Base-by-base conservation (phyloP, 2,888 invertebrate species). In the Ornithoptera alexandrae region DNA sequence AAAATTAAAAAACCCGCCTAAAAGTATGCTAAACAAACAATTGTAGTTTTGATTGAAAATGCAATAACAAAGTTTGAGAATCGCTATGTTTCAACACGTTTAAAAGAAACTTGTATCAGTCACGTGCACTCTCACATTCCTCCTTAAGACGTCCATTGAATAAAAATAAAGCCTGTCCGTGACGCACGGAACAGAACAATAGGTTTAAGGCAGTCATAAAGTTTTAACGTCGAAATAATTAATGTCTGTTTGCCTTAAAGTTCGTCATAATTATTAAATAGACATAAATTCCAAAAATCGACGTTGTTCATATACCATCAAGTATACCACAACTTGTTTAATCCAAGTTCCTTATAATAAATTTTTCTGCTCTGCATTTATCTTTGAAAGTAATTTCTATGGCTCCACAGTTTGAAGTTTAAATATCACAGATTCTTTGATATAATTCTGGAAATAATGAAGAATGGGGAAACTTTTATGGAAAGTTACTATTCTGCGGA, bases 81-180 rank as follows among this genome's bases (percentile, higher is more conserved):
- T 69, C 77, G 71, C 59, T 20, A 30, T 36, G 50, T 17, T 63
- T 53, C 59, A 67, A 62, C 79, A 80, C 82, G 82, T 81, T 83
- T 77, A 74, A 20, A 70, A 65, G 65, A 69, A 73, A 75, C 71
- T 67, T 71, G 68, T 68, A 70, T 61, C 56, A 69, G 72, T 81
- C 85, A 85, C 85, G 84, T 84, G 79, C 73, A 75, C 20, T 59
- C n/a, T 74, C 81, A 80, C 80, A 79, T 79, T 81, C 75, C 59
- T 70, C 71, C 59, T 67, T 22, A n/a, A 67, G 71, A 72, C 67
- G 57, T 64, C 68, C 50, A 42, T 65, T 69, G 67, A 69, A 73
- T 67, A 69, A 72, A 71, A 66, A 70, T 69, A 65, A 24, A 56
- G 30, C 53, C 22, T 8, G 42, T 10, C 22, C 18, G 42, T 65